Evolutionary conservation across 2,113 vertebrate genomes (phyloP).

Genomic region (Calidris pygmaea): DNA sequence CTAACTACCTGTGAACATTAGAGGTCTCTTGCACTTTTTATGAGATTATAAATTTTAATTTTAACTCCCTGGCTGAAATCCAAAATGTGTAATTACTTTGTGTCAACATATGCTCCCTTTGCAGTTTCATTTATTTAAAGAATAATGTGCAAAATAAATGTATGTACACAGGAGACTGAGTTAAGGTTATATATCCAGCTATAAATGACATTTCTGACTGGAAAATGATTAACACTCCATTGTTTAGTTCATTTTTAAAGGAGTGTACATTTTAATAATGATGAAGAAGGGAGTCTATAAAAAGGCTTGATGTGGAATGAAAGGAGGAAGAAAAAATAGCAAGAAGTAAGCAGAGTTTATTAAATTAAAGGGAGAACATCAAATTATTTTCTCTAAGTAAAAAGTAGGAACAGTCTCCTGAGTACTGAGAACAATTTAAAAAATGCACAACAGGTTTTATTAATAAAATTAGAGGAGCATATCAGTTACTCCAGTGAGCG

Average conservation of each 20-base stretch:
- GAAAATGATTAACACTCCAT: not conserved
- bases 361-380: not conserved
- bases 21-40: not conserved
- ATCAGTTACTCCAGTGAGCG: not conserved
- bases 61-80: not conserved
- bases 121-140: slow-evolving; percentile 17
- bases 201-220: slow-evolving; percentile 14
- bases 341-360: not conserved
- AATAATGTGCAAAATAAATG: not conserved
- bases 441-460: not conserved
- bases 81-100: not conserved
- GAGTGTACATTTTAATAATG: not conserved
- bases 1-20: not conserved
- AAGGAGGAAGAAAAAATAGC: not conserved
- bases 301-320: not conserved
- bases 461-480: not conserved
- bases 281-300: not conserved
- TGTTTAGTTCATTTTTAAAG: not conserved
- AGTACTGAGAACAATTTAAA: not conserved
- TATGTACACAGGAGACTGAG: not conserved
- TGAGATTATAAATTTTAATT: slow-evolving; percentile 33
- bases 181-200: not conserved
- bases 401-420: not conserved
- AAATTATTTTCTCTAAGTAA: not conserved
- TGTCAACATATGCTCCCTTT: slow-evolving; percentile 21